Evolutionary conservation across 2,113 vertebrate genomes (phyloP).

Genomic region (Microtus ochrogaster): DNA sequence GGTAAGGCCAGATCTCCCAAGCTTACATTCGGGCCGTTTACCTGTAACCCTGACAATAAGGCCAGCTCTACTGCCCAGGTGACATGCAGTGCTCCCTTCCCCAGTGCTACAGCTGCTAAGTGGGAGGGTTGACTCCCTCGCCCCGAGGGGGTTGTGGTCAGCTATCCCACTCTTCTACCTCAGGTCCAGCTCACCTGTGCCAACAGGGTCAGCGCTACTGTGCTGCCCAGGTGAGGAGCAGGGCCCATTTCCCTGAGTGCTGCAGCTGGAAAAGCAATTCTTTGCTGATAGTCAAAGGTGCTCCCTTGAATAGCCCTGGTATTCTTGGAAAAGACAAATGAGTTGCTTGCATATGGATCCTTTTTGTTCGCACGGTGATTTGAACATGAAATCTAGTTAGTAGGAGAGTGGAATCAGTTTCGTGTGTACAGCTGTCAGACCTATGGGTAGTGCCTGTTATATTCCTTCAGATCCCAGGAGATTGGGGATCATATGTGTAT

Average conservation of each 20-base stretch:
- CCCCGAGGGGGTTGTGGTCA: too few species aligned
- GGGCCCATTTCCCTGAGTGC: background rate
- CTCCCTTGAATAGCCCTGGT: background rate
- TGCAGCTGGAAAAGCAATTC: background rate
- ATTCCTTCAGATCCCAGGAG: constrained; percentile 2
- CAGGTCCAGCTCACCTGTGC: background rate
- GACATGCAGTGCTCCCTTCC: background rate
- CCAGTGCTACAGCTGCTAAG: background rate
- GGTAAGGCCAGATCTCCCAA: background rate
- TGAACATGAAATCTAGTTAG: background rate
- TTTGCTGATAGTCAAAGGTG: constrained; percentile 6
- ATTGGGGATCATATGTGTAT: background rate
- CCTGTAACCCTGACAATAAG: background rate
- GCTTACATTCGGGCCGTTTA: accelerated
- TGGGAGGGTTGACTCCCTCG: too few species aligned
- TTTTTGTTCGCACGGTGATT: background rate
- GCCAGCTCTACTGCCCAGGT: background rate
- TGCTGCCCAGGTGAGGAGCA: background rate
- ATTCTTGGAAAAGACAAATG: background rate
- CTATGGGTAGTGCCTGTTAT: background rate
- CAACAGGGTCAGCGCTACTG: background rate
- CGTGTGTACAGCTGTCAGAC: background rate
- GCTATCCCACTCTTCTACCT: too few species aligned
- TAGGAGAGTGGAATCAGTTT: background rate
- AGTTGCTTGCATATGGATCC: background rate